These are phyloP conservation scores for Acanthosepion pharaonis DNA, from an alignment of 2,888 invertebrate genomes.

Conservation along the genomic window DNA sequence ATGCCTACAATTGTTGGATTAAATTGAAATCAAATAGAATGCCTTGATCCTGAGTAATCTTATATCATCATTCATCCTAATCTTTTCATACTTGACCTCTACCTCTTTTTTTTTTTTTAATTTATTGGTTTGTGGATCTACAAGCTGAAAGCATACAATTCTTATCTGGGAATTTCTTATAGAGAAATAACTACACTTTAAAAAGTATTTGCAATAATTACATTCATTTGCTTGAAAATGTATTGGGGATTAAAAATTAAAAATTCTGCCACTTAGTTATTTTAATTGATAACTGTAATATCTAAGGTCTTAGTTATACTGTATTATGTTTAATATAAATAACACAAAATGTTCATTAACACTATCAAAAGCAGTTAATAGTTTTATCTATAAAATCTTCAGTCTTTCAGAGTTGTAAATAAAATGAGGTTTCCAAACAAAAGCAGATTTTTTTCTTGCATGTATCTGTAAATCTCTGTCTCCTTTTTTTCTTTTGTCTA, in stretches of 20 bases:
- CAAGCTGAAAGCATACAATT: neutral
- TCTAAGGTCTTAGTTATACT: neutral
- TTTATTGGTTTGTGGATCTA: neutral
- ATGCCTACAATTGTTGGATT: neutral
- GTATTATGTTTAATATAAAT: neutral
- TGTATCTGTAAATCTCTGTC: no score
- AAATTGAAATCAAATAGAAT: neutral
- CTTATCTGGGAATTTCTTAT: neutral
- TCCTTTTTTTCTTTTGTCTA: no score
- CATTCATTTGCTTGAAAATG: neutral
- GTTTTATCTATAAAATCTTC: neutral
- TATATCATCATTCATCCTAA: neutral
- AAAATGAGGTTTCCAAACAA: neutral
- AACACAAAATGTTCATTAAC: neutral
- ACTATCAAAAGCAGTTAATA: neutral
- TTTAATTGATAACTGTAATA: neutral
- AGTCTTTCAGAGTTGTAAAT: neutral
- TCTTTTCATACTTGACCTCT: neutral
- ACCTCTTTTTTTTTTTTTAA: neutral
- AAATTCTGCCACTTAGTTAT: neutral
- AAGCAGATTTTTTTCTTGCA: neutral
- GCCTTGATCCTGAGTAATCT: conserved; percentile 1
- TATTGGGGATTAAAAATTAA: neutral
- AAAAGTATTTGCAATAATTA: neutral
- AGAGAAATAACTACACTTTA: neutral